Conservation (phyloP, 2,797 vertebrate genomes). For the Taeniopygia guttata region DNA sequence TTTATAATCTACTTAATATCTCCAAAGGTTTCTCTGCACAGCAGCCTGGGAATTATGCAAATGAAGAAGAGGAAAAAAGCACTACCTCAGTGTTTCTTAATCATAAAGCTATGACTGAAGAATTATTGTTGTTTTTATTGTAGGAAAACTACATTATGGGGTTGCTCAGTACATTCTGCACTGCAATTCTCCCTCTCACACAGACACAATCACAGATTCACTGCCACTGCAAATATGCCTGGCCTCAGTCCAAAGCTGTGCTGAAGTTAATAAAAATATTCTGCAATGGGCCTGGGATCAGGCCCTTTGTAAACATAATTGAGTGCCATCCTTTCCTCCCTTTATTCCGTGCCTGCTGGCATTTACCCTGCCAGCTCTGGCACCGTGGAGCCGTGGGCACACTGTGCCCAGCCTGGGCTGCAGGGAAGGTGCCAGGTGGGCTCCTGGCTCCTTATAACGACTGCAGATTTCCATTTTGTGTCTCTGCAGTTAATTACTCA, state of each 20-base stretch:
- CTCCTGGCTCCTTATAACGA: background rate
- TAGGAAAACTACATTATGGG: background rate
- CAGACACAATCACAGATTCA: background rate
- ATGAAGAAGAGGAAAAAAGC: background rate
- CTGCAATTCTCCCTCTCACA: background rate
- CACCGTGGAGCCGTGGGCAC: background rate
- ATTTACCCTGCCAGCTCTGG: background rate
- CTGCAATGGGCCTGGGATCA: background rate
- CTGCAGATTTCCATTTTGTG: background rate
- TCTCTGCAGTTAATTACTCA: background rate
- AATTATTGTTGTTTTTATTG: conserved; percentile 45
- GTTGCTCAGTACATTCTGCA: background rate
- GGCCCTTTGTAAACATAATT: background rate
- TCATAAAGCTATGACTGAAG: background rate
- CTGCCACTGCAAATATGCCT: background rate
- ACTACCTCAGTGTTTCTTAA: background rate
- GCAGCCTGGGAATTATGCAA: conserved; percentile 61
- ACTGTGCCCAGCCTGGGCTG: background rate
- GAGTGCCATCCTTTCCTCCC: background rate
- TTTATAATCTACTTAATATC: conserved; percentile 69
- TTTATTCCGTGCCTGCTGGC: background rate
- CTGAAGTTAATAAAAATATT: background rate
- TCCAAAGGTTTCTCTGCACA: conserved; percentile 39
- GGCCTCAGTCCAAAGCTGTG: background rate
- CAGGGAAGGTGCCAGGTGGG: background rate